phyloP scores from a whole-genome alignment of 2,797 vertebrate species.

The Malacoctenus gilli region DNA sequence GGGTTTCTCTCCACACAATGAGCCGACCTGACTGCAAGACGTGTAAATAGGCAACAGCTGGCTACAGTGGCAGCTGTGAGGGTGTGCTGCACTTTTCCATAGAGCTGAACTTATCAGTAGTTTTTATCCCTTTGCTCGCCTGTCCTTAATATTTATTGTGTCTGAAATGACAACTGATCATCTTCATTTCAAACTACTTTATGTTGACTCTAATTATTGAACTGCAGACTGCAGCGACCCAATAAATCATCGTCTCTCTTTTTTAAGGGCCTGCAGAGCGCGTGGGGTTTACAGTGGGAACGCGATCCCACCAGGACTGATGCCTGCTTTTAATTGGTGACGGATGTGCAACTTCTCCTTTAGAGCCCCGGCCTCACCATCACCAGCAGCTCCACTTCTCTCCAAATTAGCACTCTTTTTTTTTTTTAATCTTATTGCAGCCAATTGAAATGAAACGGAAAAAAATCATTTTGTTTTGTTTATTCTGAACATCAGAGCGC shows the following conservation, averaged over 20 bases:
- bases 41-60: no score
- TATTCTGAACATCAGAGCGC: conserved; percentile 42
- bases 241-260: no score
- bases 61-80: not conserved
- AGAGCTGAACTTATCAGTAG: not conserved
- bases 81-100: not conserved
- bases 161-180: no score
- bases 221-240: no score
- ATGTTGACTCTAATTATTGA: no score
- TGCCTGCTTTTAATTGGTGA: conserved; percentile 51
- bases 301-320: conserved; percentile 7
- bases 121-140: not conserved
- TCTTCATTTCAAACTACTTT: no score
- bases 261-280: conserved; percentile 6
- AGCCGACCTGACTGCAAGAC: conserved; percentile 1
- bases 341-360: conserved; percentile 37
- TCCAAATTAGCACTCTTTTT: conserved; percentile 29
- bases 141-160: no score
- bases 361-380: conserved; percentile 26
- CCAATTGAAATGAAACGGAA: conserved; percentile 56
- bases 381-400: conserved; percentile 38
- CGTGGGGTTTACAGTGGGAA: conserved; percentile 29
- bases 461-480: conserved; percentile 32
- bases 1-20: conserved; percentile 1
- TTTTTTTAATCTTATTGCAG: conserved; percentile 40